Conservation (phyloP, 1,140 invertebrate species). For the Spodoptera litura region DNA sequence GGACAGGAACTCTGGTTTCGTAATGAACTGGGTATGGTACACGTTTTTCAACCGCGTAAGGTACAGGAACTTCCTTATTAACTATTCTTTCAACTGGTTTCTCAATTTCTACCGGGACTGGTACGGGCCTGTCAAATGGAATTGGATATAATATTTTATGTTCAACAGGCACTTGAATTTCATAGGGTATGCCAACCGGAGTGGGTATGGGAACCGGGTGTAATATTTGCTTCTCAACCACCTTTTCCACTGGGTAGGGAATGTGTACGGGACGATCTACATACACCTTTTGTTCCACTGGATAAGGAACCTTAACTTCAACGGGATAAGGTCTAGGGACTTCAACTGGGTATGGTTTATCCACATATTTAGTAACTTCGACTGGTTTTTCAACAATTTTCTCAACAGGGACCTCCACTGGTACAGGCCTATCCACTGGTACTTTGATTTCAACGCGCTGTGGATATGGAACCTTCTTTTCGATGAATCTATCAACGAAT, state of each 20-base stretch:
- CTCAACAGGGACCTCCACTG: constrained; percentile 84
- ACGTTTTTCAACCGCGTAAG: constrained; percentile 76
- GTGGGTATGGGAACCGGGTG: constrained; percentile 76
- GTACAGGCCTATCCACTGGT: constrained; percentile 83
- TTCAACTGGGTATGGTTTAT: constrained; percentile 83
- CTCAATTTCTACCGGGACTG: constrained; percentile 83
- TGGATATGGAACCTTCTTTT: constrained; percentile 86
- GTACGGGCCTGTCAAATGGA: constrained; percentile 81
- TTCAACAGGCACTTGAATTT: constrained; percentile 74
- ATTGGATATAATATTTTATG: constrained; percentile 76
- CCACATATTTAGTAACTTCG: constrained; percentile 82
- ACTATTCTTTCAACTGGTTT: constrained; percentile 76
- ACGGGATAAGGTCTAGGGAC: constrained; percentile 84
- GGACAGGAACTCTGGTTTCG: constrained; percentile 75
- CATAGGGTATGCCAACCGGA: constrained; percentile 70
- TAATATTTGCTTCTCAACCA: constrained; percentile 81
- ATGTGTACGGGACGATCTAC: constrained; percentile 86
- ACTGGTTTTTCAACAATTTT: constrained; percentile 84
- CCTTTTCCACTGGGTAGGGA: constrained; percentile 87
- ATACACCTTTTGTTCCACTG: constrained; percentile 85
- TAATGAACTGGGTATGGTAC: constrained; percentile 76
- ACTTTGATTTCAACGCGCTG: constrained; percentile 83
- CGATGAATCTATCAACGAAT: constrained; percentile 85
- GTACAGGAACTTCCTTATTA: constrained; percentile 74
- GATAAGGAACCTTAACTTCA: constrained; percentile 82